Evolutionary conservation across 2,113 vertebrate genomes (phyloP).

Genomic region (Lichenostomus cassidix): DNA sequence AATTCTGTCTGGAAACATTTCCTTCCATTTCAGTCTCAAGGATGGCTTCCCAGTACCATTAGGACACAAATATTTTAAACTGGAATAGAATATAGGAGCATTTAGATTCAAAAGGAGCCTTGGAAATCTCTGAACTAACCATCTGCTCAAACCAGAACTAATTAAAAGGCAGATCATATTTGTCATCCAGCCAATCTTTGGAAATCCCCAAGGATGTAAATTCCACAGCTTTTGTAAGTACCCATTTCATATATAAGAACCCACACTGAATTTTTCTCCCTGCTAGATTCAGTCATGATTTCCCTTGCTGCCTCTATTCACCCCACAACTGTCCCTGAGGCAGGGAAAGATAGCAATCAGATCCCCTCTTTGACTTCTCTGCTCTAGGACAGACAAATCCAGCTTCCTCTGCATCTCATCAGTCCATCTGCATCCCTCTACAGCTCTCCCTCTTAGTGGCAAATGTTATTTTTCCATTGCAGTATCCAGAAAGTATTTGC

Average conservation of each 20-base stretch:
- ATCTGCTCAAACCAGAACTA: not conserved
- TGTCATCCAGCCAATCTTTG: not conserved
- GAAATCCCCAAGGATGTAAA: not conserved
- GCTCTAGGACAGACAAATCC: not conserved
- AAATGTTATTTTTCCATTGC: not conserved
- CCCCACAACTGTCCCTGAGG: not conserved
- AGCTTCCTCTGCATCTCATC: not conserved
- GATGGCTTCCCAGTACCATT: not conserved
- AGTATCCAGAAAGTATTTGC: not conserved
- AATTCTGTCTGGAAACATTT: not conserved
- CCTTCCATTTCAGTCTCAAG: not conserved
- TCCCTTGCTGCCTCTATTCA: not conserved
- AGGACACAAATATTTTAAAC: not conserved
- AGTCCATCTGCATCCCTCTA: not conserved
- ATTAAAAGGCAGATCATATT: not conserved
- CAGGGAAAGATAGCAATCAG: not conserved
- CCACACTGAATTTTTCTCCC: rapidly evolving
- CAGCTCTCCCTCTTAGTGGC: not conserved
- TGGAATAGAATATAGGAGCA: not conserved
- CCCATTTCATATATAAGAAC: not conserved
- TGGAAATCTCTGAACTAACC: not conserved
- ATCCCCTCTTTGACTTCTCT: not conserved
- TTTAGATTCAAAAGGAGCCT: not conserved
- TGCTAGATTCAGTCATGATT: not conserved
- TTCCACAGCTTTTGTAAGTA: not conserved